Evolutionary conservation across 1,140 invertebrate genomes (phyloP), one percentile per base, ranked within the genome.

Genomic region (Drepana arcuata): DNA sequence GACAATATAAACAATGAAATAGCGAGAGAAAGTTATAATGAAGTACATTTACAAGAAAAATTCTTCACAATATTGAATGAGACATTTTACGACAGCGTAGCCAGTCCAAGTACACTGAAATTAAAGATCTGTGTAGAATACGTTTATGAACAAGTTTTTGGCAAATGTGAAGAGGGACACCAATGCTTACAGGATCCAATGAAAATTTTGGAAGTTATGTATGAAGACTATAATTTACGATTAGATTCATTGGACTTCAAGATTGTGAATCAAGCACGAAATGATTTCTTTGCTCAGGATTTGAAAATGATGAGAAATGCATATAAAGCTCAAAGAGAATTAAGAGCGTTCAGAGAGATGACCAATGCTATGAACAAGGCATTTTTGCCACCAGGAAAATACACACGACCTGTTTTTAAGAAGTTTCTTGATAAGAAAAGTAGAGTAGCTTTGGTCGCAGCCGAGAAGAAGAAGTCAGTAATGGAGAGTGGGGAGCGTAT

Each of bases 71-170:
- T 82, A 25, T 50, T 82, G 28, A 69, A 69, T 45, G 69, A 68
- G 25, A 51, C 43, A 5, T 82, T 82, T 60, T 73, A 78, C 30
- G 68, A 82, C 15, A 77, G 59, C 14, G 72, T 90, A 1, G 85
- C 86, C 15, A 87, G 87, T 34, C 84, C 86, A 9, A 73, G 81
- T 6, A 84, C 86, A 6, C 59, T 90, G 4, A 85, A 86, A 43
- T 51, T 90, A 29, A 82, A 85, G 52, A 85, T 89, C 29, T 88
- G 86, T 52, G 77, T 90, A 12, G 87, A 90, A 55, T 88, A 88
- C 34, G 84, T 89, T 7, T 91, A 89, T 53, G 87, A 90, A 56
- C 83, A 83, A 43, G 77, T 88, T 21, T 83, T 90, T 47, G 72
- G 72, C 2, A 38, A 86, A 66, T 34, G 73, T 74, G 44, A 89